Base-by-base conservation (phyloP, 1,140 invertebrate genomes). In the Drosophila ercepeae region DNA sequence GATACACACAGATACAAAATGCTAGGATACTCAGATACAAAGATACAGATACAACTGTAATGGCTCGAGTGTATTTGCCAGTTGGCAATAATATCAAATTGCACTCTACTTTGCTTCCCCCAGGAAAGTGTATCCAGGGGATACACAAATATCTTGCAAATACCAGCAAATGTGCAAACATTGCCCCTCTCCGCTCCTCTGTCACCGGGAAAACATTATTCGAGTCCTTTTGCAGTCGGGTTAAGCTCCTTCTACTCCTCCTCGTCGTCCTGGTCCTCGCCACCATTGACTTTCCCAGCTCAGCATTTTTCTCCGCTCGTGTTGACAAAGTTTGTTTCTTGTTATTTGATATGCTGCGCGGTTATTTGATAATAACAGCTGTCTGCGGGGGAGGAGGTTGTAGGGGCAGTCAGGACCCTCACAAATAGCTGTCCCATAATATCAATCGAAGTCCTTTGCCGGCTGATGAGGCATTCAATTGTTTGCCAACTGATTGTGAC, bases 31-130 rank as follows among this genome's bases (percentile, higher is more conserved):
- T n/a, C n/a, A 25, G 16, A 25, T 63, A 42, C 44, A 27, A 19
- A 57, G 18, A 51, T 18, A 29, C 45, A 45, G 16, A 52, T 25
- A 64, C 18, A 57, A 39, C 45, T 68, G 55, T 7, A 45, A 74
- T 65, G 59, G 59, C 61, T 75, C 68, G 61, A 86, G 76, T 74
- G 82, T 86, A 81, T 88, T 88, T 88, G 78, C 74, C 65, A 71
- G 74, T 88, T 82, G 77, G 82, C 77, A 88, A 88, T 88, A 88
- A 89, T 88, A 88, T 88, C 83, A 88, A 88, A 88, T 88, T 88
- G 82, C 82, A 88, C 81, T 88, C 72, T 75, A 81, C 59, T 79
- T 49, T 41, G 57, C 41, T 49, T 45, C 60, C 48, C 41, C 72
- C 19, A 19, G 29, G 48, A 69, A 59, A 65, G 51, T 42, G 64